A percentile compares a stretch with the other conserved stretches of the same genome.
phyloP scores from a whole-genome alignment of 1,140 invertebrate species.

The Heliconius hewitsoni region DNA sequence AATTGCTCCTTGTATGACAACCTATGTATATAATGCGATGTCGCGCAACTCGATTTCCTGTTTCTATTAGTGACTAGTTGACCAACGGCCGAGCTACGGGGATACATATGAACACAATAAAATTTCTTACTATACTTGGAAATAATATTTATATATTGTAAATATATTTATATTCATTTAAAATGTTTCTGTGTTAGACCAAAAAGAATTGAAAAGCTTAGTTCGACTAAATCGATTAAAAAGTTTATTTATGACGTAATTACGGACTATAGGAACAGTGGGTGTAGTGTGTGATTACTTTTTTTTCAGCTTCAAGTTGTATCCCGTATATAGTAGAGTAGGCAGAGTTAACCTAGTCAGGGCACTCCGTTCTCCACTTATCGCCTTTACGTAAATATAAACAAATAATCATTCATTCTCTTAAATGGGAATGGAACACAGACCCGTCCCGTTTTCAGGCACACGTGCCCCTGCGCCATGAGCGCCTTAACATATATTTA shows the following conservation, averaged over 20 bases:
- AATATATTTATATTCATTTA: neutral
- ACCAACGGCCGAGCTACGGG: neutral
- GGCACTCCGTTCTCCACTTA: too few species aligned
- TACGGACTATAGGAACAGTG: neutral
- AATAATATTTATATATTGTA: neutral
- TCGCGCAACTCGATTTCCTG: conserved; percentile 52
- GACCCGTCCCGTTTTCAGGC: too few species aligned
- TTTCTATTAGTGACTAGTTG: conserved; percentile 14
- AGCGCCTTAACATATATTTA: conserved; percentile 21
- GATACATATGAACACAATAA: neutral
- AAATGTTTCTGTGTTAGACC: neutral
- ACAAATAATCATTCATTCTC: too few species aligned
- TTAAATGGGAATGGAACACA: too few species aligned
- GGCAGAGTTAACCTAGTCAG: too few species aligned
- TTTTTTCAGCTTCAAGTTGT: neutral
- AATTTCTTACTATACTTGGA: neutral
- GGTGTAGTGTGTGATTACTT: conserved; percentile 35
- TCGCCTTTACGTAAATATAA: too few species aligned
- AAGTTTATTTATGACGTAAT: conserved; percentile 26
- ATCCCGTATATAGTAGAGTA: too few species aligned
- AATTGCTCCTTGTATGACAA: conserved; percentile 37
- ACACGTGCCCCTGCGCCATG: too few species aligned
- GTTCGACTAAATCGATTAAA: conserved; percentile 60
- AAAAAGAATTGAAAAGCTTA: neutral
- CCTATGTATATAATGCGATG: neutral